Percentiles rank a stretch among this genome's conserved stretches.
Conservation (phyloP, 2,888 invertebrate genomes). For the Helleia helle region DNA sequence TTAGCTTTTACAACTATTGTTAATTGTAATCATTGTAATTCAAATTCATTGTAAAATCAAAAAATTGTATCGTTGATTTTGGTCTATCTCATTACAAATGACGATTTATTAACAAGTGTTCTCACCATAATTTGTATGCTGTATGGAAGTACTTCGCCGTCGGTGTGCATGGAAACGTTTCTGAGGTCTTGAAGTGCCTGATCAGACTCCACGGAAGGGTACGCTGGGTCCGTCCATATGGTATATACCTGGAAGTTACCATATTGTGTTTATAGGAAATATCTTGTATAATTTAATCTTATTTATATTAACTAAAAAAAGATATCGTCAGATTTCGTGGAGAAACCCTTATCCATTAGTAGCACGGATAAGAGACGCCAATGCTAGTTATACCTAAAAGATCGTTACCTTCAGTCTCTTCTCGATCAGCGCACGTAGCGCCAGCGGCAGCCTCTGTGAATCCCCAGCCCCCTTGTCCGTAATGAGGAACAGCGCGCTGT, state of each 20-base stretch:
- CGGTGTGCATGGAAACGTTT: conserved; percentile 52
- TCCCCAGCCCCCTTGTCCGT: conserved; percentile 73
- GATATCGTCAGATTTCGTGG: too few relatives aligned
- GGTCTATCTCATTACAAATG: too few relatives aligned
- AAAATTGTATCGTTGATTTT: not conserved
- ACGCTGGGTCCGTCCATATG: conserved; percentile 54
- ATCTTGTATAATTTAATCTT: too few relatives aligned
- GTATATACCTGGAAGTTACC: conserved; percentile 53
- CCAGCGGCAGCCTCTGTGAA: conserved; percentile 43
- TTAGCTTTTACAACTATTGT: not conserved
- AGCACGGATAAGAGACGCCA: too few relatives aligned
- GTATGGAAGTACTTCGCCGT: conserved; percentile 54
- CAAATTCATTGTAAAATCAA: too few relatives aligned
- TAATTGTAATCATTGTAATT: too few relatives aligned
- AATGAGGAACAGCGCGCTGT: conserved; percentile 76
- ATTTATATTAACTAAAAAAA: too few relatives aligned
- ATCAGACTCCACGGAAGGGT: conserved; percentile 44
- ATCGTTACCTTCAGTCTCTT: conserved; percentile 53
- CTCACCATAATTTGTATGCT: conserved; percentile 48
- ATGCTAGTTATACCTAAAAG: too few relatives aligned
- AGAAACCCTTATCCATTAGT: too few relatives aligned
- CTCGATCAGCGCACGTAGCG: conserved; percentile 52
- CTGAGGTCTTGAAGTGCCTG: conserved; percentile 41
- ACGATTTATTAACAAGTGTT: too few relatives aligned
- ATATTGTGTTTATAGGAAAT: too few relatives aligned